Evolutionary conservation across 2,888 invertebrate genomes (phyloP).

Genomic region (Pherbina coryleti): DNA sequence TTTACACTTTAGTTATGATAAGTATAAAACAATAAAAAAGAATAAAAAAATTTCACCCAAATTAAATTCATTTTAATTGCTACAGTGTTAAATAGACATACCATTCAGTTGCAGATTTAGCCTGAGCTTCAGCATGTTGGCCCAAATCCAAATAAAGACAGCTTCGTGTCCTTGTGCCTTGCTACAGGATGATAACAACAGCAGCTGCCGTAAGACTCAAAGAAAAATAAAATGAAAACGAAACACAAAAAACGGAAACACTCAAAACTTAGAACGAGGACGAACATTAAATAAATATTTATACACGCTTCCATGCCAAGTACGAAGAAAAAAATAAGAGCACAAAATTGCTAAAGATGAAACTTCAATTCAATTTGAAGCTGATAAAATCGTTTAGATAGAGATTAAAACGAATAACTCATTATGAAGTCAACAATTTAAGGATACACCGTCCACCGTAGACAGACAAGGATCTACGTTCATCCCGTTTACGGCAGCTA

Average conservation of each 20-base stretch:
- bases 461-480: neutral
- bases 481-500: neutral
- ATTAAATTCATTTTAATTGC: slow-evolving; percentile 19
- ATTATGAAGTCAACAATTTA: slow-evolving; percentile 34
- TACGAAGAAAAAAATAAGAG: neutral
- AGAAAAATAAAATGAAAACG: neutral
- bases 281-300: slow-evolving; percentile 27
- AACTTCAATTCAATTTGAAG: slow-evolving; percentile 53
- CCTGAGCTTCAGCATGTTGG: neutral
- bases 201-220: neutral
- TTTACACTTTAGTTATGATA: slow-evolving; percentile 28
- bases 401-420: slow-evolving; percentile 49
- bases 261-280: neutral
- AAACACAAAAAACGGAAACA: neutral
- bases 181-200: neutral
- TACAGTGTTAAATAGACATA: neutral
- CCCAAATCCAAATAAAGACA: neutral
- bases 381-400: slow-evolving; percentile 54
- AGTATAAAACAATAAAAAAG: no score
- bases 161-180: neutral
- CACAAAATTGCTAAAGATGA: neutral
- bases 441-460: neutral
- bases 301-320: slow-evolving; percentile 25
- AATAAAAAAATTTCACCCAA: neutral
- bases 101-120: neutral